phyloP scores from a whole-genome alignment of 2,888 invertebrate species.

The Molorchus minor region DNA sequence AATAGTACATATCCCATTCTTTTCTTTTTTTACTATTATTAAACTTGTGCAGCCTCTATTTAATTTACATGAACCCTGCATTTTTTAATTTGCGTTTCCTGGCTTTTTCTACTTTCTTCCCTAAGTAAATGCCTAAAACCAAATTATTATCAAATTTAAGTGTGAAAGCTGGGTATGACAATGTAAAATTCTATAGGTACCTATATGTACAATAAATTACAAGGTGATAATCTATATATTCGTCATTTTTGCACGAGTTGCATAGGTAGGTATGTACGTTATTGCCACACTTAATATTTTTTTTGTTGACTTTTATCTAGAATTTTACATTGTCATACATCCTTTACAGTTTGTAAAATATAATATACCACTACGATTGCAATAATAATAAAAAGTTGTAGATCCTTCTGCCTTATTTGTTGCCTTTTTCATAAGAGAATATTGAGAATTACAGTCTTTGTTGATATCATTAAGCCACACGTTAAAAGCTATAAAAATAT shows the following conservation, averaged over 20 bases:
- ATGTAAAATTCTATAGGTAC: too few species aligned
- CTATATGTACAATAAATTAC: too few species aligned
- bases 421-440: not conserved
- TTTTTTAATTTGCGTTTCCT: constrained; percentile 11
- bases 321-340: too few species aligned
- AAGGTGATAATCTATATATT: too few species aligned
- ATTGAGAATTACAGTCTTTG: not conserved
- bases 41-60: constrained; percentile 15
- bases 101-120: not conserved
- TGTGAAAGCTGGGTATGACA: too few species aligned
- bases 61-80: constrained; percentile 17
- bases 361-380: not conserved
- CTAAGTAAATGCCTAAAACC: constrained; percentile 1
- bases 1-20: constrained; percentile 1
- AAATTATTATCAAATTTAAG: not conserved
- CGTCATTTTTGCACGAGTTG: too few species aligned
- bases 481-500: not conserved
- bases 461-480: not conserved
- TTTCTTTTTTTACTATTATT: constrained; percentile 17
- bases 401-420: not conserved
- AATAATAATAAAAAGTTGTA: not conserved
- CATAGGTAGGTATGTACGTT: too few species aligned
- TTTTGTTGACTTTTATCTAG: too few species aligned
- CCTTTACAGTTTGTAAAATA: not conserved
- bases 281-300: too few species aligned